phyloP scores from a whole-genome alignment of 2,888 invertebrate genomes.

The Oscheius onirici region DNA sequence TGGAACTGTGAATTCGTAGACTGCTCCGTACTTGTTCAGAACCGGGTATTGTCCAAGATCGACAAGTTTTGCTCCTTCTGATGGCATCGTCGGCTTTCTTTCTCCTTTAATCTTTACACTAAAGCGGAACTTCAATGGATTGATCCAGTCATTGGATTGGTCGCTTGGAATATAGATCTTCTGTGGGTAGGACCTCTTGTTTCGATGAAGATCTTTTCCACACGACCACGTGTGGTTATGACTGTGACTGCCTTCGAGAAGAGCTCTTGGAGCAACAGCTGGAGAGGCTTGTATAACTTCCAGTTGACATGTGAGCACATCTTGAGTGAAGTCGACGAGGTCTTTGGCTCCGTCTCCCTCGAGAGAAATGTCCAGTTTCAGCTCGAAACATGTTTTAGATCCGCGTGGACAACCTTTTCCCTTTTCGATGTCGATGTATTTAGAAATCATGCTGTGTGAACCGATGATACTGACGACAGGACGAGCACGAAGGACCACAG shows the following conservation, averaged over 20 bases:
- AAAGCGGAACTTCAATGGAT: conserved; percentile 72
- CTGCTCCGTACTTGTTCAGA: conserved; percentile 62
- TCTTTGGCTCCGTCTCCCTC: conserved; percentile 44
- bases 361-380: conserved; percentile 53
- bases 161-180: conserved; percentile 58
- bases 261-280: conserved; percentile 55
- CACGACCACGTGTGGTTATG: conserved; percentile 63
- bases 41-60: conserved; percentile 63
- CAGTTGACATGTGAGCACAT: conserved; percentile 61
- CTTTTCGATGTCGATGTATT: conserved; percentile 62
- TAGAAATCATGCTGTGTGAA: conserved; percentile 43
- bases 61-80: conserved; percentile 45
- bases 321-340: conserved; percentile 55
- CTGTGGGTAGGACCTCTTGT: conserved; percentile 44
- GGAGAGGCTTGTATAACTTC: conserved; percentile 56
- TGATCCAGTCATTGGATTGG: conserved; percentile 72
- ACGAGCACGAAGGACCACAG: conserved; percentile 48
- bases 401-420: conserved; percentile 56
- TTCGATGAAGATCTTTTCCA: conserved; percentile 59
- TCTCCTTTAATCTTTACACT: conserved; percentile 58
- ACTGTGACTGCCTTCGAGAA: conserved; percentile 51
- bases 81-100: conserved; percentile 44
- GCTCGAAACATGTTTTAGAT: conserved; percentile 59
- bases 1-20: conserved; percentile 62
- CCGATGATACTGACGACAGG: conserved; percentile 62